A percentile compares a stretch with the other conserved stretches of the same genome.
Conservation (phyloP, 2,797 vertebrate genomes). For the Rhodeus uyekii region DNA sequence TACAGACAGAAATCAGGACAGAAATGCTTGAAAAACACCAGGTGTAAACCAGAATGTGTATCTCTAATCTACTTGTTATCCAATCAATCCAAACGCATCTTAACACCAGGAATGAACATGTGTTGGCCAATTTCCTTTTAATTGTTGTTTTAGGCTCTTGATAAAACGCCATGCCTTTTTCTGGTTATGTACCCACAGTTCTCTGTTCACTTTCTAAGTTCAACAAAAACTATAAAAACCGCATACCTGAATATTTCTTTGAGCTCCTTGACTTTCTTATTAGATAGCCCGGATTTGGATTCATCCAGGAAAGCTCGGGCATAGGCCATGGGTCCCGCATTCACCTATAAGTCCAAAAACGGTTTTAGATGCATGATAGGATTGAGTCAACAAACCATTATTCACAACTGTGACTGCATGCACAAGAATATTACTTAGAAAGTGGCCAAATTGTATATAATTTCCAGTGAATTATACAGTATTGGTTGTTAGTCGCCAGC, state of each 20-base stretch:
- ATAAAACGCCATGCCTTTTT: neutral
- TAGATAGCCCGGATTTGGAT: constrained; percentile 81
- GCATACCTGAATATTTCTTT: constrained; percentile 92
- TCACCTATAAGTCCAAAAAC: constrained; percentile 80
- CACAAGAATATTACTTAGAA: neutral
- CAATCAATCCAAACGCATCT: neutral
- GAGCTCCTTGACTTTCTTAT: constrained; percentile 91
- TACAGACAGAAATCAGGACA: neutral
- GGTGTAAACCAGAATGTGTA: neutral
- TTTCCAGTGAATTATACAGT: too few species aligned
- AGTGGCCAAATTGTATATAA: too few species aligned
- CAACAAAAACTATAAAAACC: neutral
- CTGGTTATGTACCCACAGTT: neutral
- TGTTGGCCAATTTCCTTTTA: neutral
- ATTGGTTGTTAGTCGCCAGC: too few species aligned
- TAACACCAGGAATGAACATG: neutral
- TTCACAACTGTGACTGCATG: neutral
- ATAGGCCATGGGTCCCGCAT: constrained; percentile 96
- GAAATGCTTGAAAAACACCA: neutral
- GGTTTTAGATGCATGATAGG: neutral
- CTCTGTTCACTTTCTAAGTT: neutral
- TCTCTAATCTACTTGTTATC: neutral
- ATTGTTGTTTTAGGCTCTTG: neutral
- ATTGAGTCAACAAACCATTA: neutral
- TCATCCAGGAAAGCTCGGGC: constrained; percentile 94